A percentile compares a stretch with the other conserved stretches of the same genome.
Conservation (phyloP, 2,888 invertebrate species). For the Notodonta dromedarius region DNA sequence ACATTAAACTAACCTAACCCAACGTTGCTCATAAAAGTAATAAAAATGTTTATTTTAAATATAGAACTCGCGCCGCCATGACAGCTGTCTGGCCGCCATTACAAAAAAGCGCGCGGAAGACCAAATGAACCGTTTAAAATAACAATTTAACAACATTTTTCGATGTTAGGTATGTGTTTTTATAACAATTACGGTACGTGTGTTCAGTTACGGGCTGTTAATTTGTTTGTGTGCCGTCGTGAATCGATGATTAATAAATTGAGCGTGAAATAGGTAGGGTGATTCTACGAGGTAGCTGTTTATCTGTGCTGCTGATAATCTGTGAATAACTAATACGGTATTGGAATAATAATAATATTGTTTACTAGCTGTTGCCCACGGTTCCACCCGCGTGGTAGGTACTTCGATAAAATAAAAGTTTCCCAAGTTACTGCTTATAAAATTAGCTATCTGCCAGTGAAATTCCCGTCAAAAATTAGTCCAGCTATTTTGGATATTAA, state of each 20-base stretch:
- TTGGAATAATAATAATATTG: too few species aligned
- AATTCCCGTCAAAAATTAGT: too few species aligned
- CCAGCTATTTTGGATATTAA: too few species aligned
- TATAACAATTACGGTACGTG: conserved; percentile 58
- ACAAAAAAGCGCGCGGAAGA: conserved; percentile 60
- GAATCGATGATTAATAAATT: conserved; percentile 46
- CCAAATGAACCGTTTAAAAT: conserved; percentile 77
- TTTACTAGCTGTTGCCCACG: too few species aligned
- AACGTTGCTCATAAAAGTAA: conserved; percentile 61
- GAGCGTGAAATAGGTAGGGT: conserved; percentile 45
- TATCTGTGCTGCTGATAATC: not conserved
- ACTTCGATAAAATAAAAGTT: too few species aligned
- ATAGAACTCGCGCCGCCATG: conserved; percentile 72
- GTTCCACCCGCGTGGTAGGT: too few species aligned
- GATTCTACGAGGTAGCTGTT: conserved; percentile 30
- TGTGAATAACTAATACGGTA: not conserved
- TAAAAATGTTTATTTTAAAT: conserved; percentile 77
- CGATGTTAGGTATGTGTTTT: conserved; percentile 55
- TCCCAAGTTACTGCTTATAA: too few species aligned
- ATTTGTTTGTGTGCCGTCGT: conserved; percentile 48
- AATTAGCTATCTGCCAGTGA: too few species aligned
- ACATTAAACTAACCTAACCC: conserved; percentile 44
- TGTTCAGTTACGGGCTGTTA: conserved; percentile 72
- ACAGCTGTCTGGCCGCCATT: conserved; percentile 78
- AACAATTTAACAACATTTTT: conserved; percentile 70